Evolutionary conservation across 2,797 vertebrate genomes (phyloP).

Genomic region (Sarcophilus harrisii): DNA sequence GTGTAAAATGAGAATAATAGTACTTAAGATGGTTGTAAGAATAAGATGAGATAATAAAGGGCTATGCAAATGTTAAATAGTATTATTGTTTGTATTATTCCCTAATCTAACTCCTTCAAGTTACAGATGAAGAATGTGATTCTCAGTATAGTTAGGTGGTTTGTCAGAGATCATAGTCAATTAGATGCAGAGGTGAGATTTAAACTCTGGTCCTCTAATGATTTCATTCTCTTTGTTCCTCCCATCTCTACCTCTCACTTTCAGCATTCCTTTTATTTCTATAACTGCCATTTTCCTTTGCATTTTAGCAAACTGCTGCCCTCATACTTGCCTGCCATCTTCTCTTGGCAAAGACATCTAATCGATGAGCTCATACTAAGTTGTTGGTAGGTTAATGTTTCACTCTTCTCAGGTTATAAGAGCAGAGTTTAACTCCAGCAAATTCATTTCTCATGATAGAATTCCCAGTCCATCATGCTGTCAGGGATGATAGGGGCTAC

Average conservation of each 20-base stretch:
- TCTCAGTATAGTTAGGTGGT: neutral
- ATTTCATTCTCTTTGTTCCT: neutral
- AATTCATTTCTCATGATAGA: neutral
- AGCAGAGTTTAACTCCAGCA: neutral
- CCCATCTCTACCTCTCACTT: neutral
- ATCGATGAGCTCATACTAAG: neutral
- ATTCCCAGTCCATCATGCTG: neutral
- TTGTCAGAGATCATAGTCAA: too few relatives aligned
- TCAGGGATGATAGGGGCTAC: neutral
- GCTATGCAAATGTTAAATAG: neutral
- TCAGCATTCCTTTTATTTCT: neutral
- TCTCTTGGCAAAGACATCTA: neutral
- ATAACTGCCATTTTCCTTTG: neutral
- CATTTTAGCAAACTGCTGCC: neutral
- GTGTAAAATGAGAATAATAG: neutral
- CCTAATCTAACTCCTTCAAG: neutral
- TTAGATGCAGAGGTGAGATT: neutral
- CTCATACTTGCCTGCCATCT: neutral
- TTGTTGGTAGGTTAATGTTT: neutral
- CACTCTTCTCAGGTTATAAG: neutral
- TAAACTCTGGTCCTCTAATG: neutral
- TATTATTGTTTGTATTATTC: neutral
- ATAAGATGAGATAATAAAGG: neutral
- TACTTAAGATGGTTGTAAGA: neutral
- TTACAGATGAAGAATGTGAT: neutral